Evolutionary conservation across 2,797 vertebrate genomes (phyloP).

Genomic region (Petrocephalus sullivani): DNA sequence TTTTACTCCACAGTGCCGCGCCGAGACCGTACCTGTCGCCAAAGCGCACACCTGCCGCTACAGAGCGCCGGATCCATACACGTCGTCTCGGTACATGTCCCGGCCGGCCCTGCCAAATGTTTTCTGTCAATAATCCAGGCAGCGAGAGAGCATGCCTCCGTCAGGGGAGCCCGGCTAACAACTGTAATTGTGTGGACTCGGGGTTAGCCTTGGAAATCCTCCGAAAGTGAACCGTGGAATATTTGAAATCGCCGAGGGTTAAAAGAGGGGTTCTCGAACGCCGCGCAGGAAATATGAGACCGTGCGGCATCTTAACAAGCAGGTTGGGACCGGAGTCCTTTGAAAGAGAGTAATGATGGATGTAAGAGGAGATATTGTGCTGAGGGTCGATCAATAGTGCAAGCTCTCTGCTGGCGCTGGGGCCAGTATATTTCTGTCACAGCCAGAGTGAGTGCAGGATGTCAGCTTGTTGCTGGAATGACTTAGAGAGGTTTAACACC

Average conservation of each 20-base stretch:
- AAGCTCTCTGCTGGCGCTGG: conserved; percentile 48
- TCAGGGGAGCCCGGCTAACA: conserved; percentile 58
- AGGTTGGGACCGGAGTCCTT: conserved; percentile 40
- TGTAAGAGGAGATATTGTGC: conserved; percentile 59
- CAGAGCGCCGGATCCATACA: background rate
- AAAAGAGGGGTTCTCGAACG: conserved; percentile 35
- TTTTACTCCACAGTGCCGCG: background rate
- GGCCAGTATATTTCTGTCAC: conserved; percentile 53
- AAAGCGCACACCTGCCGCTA: conserved; percentile 49
- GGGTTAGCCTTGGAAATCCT: conserved; percentile 50
- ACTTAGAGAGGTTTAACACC: conserved; percentile 49
- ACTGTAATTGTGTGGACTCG: conserved; percentile 55
- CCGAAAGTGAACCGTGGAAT: conserved; percentile 60
- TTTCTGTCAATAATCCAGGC: conserved; percentile 12
- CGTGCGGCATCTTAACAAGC: conserved; percentile 55
- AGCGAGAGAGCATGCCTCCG: conserved; percentile 48
- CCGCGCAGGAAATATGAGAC: conserved; percentile 46
- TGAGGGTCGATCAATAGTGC: conserved; percentile 57
- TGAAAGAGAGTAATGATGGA: conserved; percentile 59
- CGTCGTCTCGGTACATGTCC: background rate
- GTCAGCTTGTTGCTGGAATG: conserved; percentile 51
- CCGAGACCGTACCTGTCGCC: background rate
- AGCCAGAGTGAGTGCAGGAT: conserved; percentile 50
- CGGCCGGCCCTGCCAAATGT: conserved; percentile 41
- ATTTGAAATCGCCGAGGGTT: conserved; percentile 58